Evolutionary conservation across 2,888 invertebrate genomes (phyloP), one percentile per base, ranked within the genome.

Genomic region (Lysandra bellargus): DNA sequence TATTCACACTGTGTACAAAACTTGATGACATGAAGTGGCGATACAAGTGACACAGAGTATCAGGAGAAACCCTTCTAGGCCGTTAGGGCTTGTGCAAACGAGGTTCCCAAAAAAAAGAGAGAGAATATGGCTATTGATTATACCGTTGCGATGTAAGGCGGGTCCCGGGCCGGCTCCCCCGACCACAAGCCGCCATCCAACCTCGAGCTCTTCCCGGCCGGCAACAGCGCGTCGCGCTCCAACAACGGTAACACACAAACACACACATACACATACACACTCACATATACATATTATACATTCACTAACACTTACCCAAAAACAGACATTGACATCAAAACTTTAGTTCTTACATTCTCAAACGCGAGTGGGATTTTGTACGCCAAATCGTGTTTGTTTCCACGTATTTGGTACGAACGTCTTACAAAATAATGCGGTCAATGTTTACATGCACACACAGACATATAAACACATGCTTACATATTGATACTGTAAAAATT

Each of bases 161-260:
- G 92, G 83, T 95, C 95, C 83, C 91, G 91, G 88, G 90, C 91
- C 85, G 95, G 96, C 89, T 95, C 96, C 88, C 96, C 96, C 87
- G 95, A 96, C 87, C 96, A 95, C 92, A 95, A 95, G 93, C 96
- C 96, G 93, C 96, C 96, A 86, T 96, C 96, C 88, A 96, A 96
- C 92, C 95, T 96, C 92, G 96, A 96, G 95, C 95, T 96, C 89
- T 96, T 96, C 94, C 95, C 96, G 87, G 94, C 95, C 87, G 92
- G 95, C 87, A 94, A 93, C 91, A 95, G 95, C 92, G 93, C 95
- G 88, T 95, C 96, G 90, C 96, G 96, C 92, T 97, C 97, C 95
- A 96, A 96, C 94, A 97, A 97, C 95, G 97, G 97, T 97, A 97
- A 96, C 95, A 91, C 88, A 88, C 87, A 87, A 82, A 83, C 82